phyloP scores from a whole-genome alignment of 2,888 invertebrate species.

The Euzetes globulus region DNA sequence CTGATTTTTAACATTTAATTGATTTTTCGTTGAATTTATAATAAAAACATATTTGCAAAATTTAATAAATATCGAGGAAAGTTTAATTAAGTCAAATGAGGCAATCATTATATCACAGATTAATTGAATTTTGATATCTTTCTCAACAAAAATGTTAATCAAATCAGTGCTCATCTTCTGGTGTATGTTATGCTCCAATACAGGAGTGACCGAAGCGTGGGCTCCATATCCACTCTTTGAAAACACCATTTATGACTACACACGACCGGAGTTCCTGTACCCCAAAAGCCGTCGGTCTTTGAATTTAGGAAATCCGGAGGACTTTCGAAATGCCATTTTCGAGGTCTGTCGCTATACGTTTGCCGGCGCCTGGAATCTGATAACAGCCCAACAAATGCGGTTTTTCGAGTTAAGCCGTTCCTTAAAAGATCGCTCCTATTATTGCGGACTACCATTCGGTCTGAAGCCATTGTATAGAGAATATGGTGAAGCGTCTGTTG shows the following conservation, averaged over 20 bases:
- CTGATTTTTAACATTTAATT: too few species aligned
- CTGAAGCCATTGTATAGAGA: constrained; percentile 1
- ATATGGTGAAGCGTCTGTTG: background rate
- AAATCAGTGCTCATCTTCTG: background rate
- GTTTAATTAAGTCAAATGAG: background rate
- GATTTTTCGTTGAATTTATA: too few species aligned
- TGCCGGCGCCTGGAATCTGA: constrained; percentile 8
- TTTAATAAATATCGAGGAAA: too few species aligned
- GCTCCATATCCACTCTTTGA: background rate
- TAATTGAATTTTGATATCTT: too few species aligned
- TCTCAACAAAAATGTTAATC: background rate
- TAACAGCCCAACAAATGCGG: background rate
- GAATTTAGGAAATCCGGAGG: constrained; percentile 12
- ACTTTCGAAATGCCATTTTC: background rate
- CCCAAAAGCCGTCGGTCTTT: background rate
- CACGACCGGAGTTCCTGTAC: background rate
- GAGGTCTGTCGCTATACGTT: constrained; percentile 11
- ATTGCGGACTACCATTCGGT: constrained; percentile 2
- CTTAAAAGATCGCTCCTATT: background rate
- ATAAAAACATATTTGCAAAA: too few species aligned
- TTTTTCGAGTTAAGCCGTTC: background rate
- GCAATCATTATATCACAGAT: too few species aligned
- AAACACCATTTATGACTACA: background rate
- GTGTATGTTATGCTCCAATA: background rate
- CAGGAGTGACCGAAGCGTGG: background rate